Conservation (phyloP, 2,888 invertebrate species). For the Eristalis arbustorum region DNA sequence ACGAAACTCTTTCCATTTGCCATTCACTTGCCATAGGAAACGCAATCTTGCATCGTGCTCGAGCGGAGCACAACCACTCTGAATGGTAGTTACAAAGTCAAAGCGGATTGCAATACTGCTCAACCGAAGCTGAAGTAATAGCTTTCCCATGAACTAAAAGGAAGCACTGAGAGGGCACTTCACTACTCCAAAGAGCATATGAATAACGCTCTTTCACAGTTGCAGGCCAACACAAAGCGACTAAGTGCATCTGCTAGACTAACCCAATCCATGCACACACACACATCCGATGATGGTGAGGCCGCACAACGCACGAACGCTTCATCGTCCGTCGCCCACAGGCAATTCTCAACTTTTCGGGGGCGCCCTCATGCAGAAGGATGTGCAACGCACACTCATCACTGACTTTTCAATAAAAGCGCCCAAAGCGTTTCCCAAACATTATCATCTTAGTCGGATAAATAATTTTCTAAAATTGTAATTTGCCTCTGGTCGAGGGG, state of each 20-base stretch:
- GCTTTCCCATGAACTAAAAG: slow-evolving; percentile 38
- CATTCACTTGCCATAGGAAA: background rate
- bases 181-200: slow-evolving; percentile 35
- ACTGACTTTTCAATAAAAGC: slow-evolving; percentile 1
- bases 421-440: slow-evolving; percentile 53
- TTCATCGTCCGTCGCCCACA: background rate
- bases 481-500: background rate
- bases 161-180: slow-evolving; percentile 23
- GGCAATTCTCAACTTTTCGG: slow-evolving; percentile 34
- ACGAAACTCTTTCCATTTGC: background rate
- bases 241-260: slow-evolving; percentile 35
- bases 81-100: slow-evolving; percentile 17
- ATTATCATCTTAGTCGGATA: slow-evolving; percentile 64
- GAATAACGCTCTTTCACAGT: slow-evolving; percentile 41
- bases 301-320: slow-evolving; percentile 35
- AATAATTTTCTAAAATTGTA: slow-evolving; percentile 65
- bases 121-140: slow-evolving; percentile 52
- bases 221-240: slow-evolving; percentile 20
- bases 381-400: slow-evolving; percentile 24
- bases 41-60: background rate
- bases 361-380: slow-evolving; percentile 52
- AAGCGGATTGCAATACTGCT: slow-evolving; percentile 31
- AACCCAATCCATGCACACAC: slow-evolving; percentile 41
- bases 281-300: slow-evolving; percentile 7
- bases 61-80: background rate